Percentiles rank a stretch among this genome's conserved stretches.
These are phyloP conservation scores for Acromyrmex echinatior DNA, from an alignment of 1,140 invertebrate genomes.

Conservation along the genomic window DNA sequence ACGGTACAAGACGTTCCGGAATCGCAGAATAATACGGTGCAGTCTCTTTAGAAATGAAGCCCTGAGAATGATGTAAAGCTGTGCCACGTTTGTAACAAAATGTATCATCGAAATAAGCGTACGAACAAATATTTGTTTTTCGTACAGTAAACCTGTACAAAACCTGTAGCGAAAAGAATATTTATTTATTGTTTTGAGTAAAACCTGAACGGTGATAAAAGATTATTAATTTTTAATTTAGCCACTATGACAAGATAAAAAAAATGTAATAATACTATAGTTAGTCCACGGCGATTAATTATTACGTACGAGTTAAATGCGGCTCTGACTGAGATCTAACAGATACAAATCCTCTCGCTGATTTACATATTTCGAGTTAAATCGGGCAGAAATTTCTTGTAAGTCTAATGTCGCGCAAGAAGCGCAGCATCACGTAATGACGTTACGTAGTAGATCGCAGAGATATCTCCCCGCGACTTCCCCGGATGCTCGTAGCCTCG, in stretches of 20 bases:
- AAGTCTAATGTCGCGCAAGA: constrained; percentile 36
- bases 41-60: constrained; percentile 54
- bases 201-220: neutral
- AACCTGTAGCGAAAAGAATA: too few relatives aligned
- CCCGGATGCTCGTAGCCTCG: constrained; percentile 36
- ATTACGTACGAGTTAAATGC: neutral
- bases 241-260: neutral
- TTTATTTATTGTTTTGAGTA: neutral
- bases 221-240: neutral
- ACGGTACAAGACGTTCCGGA: constrained; percentile 60
- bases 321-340: neutral
- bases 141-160: neutral
- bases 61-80: constrained; percentile 32
- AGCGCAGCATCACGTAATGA: constrained; percentile 44
- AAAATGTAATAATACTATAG: neutral
- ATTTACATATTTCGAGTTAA: constrained; percentile 50
- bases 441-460: constrained; percentile 48
- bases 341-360: constrained; percentile 25
- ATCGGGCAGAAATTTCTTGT: constrained; percentile 31
- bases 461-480: constrained; percentile 45
- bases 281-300: neutral
- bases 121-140: constrained; percentile 1
- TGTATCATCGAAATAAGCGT: neutral
- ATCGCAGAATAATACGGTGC: constrained; percentile 59
- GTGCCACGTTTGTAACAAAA: constrained; percentile 18